phyloP scores from a whole-genome alignment of 2,797 vertebrate species.

The Ptychadena robeensis region DNA sequence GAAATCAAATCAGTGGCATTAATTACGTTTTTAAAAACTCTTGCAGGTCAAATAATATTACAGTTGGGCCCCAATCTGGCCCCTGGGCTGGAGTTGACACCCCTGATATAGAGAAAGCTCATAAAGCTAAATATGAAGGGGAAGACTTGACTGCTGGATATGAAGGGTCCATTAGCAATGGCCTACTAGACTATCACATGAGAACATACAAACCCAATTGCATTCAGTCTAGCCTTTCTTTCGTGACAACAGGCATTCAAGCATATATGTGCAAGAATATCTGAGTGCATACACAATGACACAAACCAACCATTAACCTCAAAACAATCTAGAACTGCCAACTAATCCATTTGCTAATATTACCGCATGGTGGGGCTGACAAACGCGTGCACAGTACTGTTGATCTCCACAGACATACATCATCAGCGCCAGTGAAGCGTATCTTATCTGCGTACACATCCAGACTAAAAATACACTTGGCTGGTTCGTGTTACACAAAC shows the following conservation, averaged over 20 bases:
- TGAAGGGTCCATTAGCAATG: neutral
- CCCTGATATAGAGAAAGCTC: too few species aligned
- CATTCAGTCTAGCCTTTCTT: neutral
- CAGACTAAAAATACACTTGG: constrained; percentile 64
- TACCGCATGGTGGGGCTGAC: constrained; percentile 17
- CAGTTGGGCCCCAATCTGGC: too few species aligned
- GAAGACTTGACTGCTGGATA: neutral
- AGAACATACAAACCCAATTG: neutral
- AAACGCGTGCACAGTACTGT: constrained; percentile 17
- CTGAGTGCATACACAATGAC: neutral
- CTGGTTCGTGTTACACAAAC: constrained; percentile 65
- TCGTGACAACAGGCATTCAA: neutral
- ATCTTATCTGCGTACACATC: constrained; percentile 57
- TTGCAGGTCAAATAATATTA: too few species aligned
- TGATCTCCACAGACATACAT: constrained; percentile 42
- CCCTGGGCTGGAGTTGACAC: too few species aligned
- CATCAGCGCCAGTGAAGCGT: constrained; percentile 33
- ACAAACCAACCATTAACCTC: constrained; percentile 26
- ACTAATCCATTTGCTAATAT: constrained; percentile 42
- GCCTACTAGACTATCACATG: neutral
- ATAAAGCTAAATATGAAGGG: too few species aligned
- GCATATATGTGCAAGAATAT: neutral
- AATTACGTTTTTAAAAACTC: too few species aligned
- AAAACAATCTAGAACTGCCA: constrained; percentile 12
- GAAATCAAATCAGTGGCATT: too few species aligned